These are phyloP conservation scores for Endomychus coccineus DNA, from an alignment of 2,888 invertebrate species.

Conservation along the genomic window DNA sequence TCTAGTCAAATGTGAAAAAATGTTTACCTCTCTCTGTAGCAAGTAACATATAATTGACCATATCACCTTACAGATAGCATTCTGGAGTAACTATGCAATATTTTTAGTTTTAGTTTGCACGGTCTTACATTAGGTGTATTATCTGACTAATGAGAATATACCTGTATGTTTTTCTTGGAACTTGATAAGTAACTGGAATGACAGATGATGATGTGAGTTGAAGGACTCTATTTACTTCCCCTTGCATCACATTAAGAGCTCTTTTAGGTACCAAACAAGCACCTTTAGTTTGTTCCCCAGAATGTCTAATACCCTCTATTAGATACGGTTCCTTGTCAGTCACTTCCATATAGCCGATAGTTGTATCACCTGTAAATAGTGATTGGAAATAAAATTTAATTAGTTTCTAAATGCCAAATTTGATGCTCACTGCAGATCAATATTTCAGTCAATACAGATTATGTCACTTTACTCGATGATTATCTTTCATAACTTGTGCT, in stretches of 20 bases:
- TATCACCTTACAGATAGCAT: no score
- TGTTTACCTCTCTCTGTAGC: no score
- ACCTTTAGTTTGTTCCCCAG: slow-evolving; percentile 92
- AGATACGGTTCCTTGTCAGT: slow-evolving; percentile 82
- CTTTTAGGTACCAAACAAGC: slow-evolving; percentile 88
- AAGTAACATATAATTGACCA: no score
- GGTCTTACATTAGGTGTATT: not conserved
- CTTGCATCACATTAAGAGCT: slow-evolving; percentile 91
- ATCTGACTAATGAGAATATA: slow-evolving; percentile 30
- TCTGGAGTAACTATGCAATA: no score
- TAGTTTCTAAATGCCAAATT: no score
- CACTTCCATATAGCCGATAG: slow-evolving; percentile 84
- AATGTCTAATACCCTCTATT: slow-evolving; percentile 81
- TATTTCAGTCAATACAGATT: no score
- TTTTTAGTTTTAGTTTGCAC: not conserved
- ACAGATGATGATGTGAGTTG: slow-evolving; percentile 81
- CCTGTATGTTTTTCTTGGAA: slow-evolving; percentile 42
- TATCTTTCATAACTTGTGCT: no score
- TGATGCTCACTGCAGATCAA: no score
- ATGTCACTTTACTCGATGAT: no score
- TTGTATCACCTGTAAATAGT: slow-evolving; percentile 63
- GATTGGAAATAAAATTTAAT: no score
- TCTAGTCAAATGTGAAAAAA: no score
- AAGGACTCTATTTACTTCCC: slow-evolving; percentile 87
- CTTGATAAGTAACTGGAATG: slow-evolving; percentile 87